Base-by-base conservation (phyloP, 1,140 invertebrate species). In the Cecropterus lyciades region DNA sequence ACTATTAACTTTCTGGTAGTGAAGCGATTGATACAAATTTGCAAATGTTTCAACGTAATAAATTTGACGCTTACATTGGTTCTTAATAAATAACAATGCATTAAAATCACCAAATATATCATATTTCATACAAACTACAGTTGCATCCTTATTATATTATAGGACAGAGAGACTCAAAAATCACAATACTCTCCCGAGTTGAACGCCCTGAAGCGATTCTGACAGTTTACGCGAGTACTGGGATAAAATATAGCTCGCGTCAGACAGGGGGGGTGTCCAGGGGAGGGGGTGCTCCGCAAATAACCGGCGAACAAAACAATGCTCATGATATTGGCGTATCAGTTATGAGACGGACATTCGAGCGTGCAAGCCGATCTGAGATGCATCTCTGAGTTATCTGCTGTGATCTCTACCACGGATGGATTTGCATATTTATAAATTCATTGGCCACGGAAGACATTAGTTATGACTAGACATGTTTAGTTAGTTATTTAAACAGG, bases 241-340 rank as follows among this genome's bases (percentile, higher is more conserved):
- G 85, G 84, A 87, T 91, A 87, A 91, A 89, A 89, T 89, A 91
- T 91, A 85, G 85, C 85, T 84, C 84, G 79, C 82, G 82, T 83
- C 86, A 87, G 85, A 84, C 85, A 80, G n/a, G 65, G 30, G 64
- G 65, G 63, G 51, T 37, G 11, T 4, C 15, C n/a, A n/a, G 3
- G 63, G 56, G 67, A 56, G 63, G 37, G 56, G 72, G 66, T 65
- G 42, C 66, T 82, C 84, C 87, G 80, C 85, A 90, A 90, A 90
- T 90, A 90, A 86, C 87, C 81, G 81, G 82, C 71, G 88, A 87
- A 79, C 86, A 89, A 89, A 91, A 91, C 88, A 91, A 91, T 91
- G 70, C 86, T 78, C 74, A 87, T 87, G 82, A 89, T 90, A 87
- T 88, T 86, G 60, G 74, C 77, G 74, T 75, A 79, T 74, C 81